Conservation (phyloP, 2,113 vertebrate genomes). For the Siphamia tubifer region DNA sequence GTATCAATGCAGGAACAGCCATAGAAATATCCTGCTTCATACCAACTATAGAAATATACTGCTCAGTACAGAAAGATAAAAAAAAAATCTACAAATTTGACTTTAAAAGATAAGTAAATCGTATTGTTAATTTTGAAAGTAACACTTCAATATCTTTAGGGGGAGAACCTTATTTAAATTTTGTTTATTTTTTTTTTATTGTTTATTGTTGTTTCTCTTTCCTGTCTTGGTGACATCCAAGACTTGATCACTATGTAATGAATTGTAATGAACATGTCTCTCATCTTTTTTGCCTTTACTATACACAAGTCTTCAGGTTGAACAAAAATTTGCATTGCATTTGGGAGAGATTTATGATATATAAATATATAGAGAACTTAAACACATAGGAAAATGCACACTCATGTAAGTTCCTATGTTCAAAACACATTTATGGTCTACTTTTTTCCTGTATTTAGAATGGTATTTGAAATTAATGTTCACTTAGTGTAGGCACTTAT, state of each 20-base stretch:
- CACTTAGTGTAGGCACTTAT: slow-evolving; percentile 98
- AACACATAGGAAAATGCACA: slow-evolving; percentile 97
- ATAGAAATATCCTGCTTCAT: slow-evolving; percentile 88
- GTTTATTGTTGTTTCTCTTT: slow-evolving; percentile 59
- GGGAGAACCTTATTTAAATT: slow-evolving; percentile 92
- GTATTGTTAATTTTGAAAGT: slow-evolving; percentile 68
- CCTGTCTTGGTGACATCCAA: slow-evolving; percentile 88
- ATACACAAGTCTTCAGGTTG: slow-evolving; percentile 96
- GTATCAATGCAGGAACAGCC: slow-evolving; percentile 90
- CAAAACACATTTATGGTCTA: slow-evolving; percentile 95
- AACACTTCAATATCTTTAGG: slow-evolving; percentile 92
- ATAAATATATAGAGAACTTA: slow-evolving; percentile 89
- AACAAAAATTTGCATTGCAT: slow-evolving; percentile 90
- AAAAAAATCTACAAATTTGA: slow-evolving; percentile 82
- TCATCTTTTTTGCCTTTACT: slow-evolving; percentile 90
- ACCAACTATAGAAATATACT: slow-evolving; percentile 82
- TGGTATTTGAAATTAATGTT: slow-evolving; percentile 99
- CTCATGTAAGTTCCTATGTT: slow-evolving; percentile 96
- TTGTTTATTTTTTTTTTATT: slow-evolving; percentile 67
- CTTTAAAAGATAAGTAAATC: slow-evolving; percentile 78
- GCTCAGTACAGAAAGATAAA: slow-evolving; percentile 87
- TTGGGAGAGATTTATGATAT: slow-evolving; percentile 94
- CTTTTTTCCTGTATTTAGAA: slow-evolving; percentile 98
- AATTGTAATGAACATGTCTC: slow-evolving; percentile 76
- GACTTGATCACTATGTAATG: slow-evolving; percentile 86